Conservation (phyloP, 1,140 invertebrate genomes). For the Argopecten irradians region DNA sequence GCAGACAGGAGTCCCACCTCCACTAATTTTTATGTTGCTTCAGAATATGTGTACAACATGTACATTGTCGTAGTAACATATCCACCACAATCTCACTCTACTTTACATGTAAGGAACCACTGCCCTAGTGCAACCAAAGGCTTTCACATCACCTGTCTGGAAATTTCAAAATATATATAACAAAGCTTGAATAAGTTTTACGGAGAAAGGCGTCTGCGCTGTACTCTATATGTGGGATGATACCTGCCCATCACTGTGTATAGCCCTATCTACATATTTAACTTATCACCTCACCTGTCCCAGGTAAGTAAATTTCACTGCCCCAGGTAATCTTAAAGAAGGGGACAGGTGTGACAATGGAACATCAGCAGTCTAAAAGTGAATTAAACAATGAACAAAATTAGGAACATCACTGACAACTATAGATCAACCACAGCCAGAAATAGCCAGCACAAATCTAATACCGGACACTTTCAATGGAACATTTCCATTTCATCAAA, state of each 20-base stretch:
- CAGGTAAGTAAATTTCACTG: not conserved
- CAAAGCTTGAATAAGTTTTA: not conserved
- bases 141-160: not conserved
- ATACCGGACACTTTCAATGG: not conserved
- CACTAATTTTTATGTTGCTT: not conserved
- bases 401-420: not conserved
- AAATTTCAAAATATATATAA: conserved; percentile 5
- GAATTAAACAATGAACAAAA: not conserved
- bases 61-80: not conserved
- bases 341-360: not conserved
- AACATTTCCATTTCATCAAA: not conserved
- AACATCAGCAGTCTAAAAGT: not conserved
- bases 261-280: not conserved
- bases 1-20: not conserved
- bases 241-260: not conserved
- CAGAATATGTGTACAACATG: not conserved
- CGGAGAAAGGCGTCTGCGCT: not conserved
- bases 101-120: not conserved
- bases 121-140: not conserved
- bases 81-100: not conserved
- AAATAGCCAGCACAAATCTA: not conserved
- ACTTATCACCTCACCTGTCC: not conserved
- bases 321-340: not conserved
- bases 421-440: not conserved
- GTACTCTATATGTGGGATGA: not conserved